These are phyloP conservation scores for Cryptus viduatorius DNA, from an alignment of 2,888 invertebrate species.

Conservation along the genomic window DNA sequence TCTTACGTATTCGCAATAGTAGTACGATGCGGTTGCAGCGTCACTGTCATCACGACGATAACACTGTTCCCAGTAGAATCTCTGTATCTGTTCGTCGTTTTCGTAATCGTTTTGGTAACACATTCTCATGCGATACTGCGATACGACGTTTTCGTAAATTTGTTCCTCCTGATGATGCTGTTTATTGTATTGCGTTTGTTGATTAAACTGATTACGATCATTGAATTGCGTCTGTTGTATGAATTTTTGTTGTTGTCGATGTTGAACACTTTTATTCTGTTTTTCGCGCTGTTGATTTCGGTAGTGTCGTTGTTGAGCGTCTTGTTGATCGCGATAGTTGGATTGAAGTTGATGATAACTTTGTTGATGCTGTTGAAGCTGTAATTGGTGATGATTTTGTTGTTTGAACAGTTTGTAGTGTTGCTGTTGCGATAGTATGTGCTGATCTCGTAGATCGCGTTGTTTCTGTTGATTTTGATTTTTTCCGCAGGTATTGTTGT, in stretches of 20 bases:
- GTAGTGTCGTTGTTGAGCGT: constrained; percentile 64
- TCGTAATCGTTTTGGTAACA: constrained; percentile 84
- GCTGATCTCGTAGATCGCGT: constrained; percentile 51
- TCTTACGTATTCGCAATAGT: constrained; percentile 85
- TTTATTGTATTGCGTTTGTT: constrained; percentile 58
- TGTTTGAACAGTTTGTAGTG: constrained; percentile 53
- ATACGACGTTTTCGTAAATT: constrained; percentile 83
- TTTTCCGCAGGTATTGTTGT: constrained; percentile 74
- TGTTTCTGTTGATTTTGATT: constrained; percentile 67
- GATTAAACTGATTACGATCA: constrained; percentile 57
- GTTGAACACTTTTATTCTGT: constrained; percentile 50
- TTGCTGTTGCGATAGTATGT: constrained; percentile 55
- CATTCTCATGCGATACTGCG: constrained; percentile 84
- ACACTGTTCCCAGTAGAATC: constrained; percentile 84
- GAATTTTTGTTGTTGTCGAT: constrained; percentile 55
- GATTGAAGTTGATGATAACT: constrained; percentile 68
- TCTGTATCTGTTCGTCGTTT: constrained; percentile 84
- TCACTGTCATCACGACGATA: constrained; percentile 82
- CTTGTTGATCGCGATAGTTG: constrained; percentile 66
- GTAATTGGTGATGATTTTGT: constrained; percentile 60
- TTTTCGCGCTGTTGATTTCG: constrained; percentile 64
- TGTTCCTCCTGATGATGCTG: constrained; percentile 78
- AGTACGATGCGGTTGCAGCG: constrained; percentile 82
- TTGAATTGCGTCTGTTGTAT: constrained; percentile 63
- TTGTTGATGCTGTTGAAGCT: constrained; percentile 67